phyloP scores from a whole-genome alignment of 2,113 vertebrate genomes.

The Notarius quadriscutis region DNA sequence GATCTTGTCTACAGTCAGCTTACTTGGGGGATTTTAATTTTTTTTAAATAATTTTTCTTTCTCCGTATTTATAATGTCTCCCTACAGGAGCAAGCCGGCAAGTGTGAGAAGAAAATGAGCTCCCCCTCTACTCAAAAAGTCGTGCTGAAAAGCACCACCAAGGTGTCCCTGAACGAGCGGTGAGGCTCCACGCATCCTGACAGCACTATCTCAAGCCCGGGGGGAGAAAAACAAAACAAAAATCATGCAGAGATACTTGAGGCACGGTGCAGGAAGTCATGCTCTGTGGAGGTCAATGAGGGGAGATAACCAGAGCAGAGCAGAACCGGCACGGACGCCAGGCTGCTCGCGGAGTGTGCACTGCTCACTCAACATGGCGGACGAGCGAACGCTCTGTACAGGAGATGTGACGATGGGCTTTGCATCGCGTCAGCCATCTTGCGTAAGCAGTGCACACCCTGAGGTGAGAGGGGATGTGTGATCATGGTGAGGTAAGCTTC shows the following conservation, averaged over 20 bases:
- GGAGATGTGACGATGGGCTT: neutral
- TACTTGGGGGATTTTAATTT: no score
- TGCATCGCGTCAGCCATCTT: constrained; percentile 35
- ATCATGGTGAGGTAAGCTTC: constrained; percentile 53
- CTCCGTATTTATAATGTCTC: neutral
- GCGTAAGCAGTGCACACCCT: constrained; percentile 66
- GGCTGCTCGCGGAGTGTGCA: constrained; percentile 58
- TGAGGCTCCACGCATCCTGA: constrained; percentile 85
- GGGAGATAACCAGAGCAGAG: constrained; percentile 58
- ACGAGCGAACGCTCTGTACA: neutral
- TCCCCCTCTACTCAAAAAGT: constrained; percentile 94
- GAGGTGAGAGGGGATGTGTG: constrained; percentile 60
- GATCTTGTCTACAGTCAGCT: no score
- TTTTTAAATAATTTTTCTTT: neutral
- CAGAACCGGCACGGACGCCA: constrained; percentile 61
- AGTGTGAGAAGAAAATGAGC: constrained; percentile 83
- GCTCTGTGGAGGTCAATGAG: constrained; percentile 62
- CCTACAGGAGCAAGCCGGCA: constrained; percentile 53
- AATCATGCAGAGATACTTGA: constrained; percentile 59
- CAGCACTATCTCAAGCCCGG: constrained; percentile 67
- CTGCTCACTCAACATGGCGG: constrained; percentile 61
- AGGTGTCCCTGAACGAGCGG: constrained; percentile 99
- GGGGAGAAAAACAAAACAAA: constrained; percentile 39
- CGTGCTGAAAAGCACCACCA: constrained; percentile 99
- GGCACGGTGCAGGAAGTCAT: constrained; percentile 60